phyloP scores from a whole-genome alignment of 2,113 vertebrate species.

The Sapajus apella region DNA sequence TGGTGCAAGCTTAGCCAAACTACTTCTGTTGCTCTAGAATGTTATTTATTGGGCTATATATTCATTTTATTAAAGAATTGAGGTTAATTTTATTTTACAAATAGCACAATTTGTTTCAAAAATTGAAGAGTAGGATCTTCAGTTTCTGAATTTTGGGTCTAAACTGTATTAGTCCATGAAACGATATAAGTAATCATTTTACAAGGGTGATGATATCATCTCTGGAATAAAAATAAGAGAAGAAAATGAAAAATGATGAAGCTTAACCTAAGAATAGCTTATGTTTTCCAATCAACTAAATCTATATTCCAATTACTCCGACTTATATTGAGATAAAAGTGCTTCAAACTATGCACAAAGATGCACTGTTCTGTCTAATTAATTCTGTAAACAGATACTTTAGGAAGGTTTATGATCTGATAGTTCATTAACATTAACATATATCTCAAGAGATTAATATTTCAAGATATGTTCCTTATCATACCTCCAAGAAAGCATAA shows the following conservation, averaged over 20 bases:
- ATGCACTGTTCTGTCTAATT: not conserved
- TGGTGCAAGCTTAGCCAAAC: not conserved
- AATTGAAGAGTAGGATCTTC: not conserved
- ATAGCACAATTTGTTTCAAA: not conserved
- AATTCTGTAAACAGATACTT: not conserved
- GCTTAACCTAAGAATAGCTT: not conserved
- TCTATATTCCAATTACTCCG: not conserved
- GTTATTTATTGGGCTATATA: not conserved
- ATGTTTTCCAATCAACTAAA: not conserved
- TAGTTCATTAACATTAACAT: accelerated
- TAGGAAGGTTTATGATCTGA: accelerated
- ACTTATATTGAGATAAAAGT: not conserved
- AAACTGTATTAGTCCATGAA: not conserved
- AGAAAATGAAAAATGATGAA: not conserved
- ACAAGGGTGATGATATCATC: not conserved
- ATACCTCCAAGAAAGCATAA: not conserved
- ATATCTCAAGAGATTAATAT: not conserved
- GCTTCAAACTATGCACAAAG: accelerated
- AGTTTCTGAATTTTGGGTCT: not conserved
- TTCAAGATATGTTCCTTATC: not conserved
- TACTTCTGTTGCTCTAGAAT: not conserved
- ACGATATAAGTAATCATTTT: not conserved
- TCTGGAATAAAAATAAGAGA: not conserved
- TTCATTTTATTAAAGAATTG: not conserved
- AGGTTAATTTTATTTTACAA: not conserved